These are phyloP conservation scores for Oryzias celebensis DNA, from an alignment of 2,113 vertebrate genomes.

Conservation along the genomic window DNA sequence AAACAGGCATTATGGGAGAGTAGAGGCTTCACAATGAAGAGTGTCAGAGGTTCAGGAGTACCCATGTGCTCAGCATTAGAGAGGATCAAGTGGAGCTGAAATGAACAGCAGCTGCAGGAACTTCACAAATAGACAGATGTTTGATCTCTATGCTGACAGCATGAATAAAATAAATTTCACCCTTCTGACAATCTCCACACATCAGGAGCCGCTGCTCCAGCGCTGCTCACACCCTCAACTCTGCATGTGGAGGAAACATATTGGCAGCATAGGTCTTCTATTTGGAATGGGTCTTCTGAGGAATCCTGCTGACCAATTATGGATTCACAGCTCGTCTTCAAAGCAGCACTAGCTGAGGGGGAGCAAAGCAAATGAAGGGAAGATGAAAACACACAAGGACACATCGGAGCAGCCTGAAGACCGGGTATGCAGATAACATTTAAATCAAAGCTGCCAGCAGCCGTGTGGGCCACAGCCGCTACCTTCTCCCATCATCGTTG, in stretches of 20 bases:
- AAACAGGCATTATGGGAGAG: conserved; percentile 18
- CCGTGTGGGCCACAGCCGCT: no score
- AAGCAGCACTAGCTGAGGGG: conserved; percentile 29
- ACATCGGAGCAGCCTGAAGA: conserved; percentile 21
- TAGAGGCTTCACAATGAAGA: neutral
- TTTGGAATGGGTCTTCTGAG: conserved; percentile 28
- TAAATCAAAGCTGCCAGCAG: neutral
- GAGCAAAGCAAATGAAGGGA: conserved; percentile 27
- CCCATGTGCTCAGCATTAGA: conserved; percentile 37
- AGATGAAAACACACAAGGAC: conserved; percentile 22
- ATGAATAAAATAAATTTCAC: conserved; percentile 1
- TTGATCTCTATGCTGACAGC: neutral
- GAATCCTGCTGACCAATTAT: conserved; percentile 35
- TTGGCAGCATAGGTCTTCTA: conserved; percentile 30
- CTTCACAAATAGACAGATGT: conserved; percentile 19
- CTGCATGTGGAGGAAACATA: conserved; percentile 14
- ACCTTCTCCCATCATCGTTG: no score
- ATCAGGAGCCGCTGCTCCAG: neutral
- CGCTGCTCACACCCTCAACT: neutral
- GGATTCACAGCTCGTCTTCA: conserved; percentile 38
- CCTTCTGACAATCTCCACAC: neutral
- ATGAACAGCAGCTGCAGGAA: conserved; percentile 20
- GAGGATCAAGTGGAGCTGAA: conserved; percentile 25
- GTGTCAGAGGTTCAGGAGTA: conserved; percentile 41
- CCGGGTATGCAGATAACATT: conserved; percentile 23